Conservation (phyloP, 2,888 invertebrate species). For the Spodoptera picta region DNA sequence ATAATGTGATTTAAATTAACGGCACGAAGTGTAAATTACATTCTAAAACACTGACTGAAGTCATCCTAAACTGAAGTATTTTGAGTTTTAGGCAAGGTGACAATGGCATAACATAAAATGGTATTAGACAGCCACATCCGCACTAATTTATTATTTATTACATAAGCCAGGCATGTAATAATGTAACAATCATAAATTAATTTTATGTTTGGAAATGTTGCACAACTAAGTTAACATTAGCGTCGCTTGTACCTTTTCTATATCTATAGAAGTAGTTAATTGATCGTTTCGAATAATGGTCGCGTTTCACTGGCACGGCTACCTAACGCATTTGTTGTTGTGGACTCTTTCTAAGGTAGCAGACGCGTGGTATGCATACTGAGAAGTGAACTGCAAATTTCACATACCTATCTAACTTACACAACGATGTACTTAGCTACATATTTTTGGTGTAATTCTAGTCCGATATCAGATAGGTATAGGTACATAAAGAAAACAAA, state of each 20-base stretch:
- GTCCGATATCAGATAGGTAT: not conserved
- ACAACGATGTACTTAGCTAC: constrained; percentile 17
- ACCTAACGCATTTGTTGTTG: constrained; percentile 65
- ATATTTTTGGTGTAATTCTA: constrained; percentile 3
- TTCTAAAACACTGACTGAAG: too few species aligned
- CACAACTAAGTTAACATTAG: constrained; percentile 57
- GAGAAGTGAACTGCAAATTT: constrained; percentile 70
- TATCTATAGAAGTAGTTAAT: constrained; percentile 61
- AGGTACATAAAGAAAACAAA: not conserved
- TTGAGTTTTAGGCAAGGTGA: too few species aligned
- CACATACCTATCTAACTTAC: constrained; percentile 63
- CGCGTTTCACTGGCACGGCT: constrained; percentile 71
- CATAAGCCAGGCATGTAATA: constrained; percentile 42
- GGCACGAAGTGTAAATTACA: too few species aligned
- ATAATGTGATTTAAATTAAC: too few species aligned
- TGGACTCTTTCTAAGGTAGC: constrained; percentile 67
- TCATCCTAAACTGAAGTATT: too few species aligned
- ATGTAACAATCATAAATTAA: constrained; percentile 38
- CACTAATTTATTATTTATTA: constrained; percentile 5
- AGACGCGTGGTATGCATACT: constrained; percentile 72
- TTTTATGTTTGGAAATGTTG: constrained; percentile 64
- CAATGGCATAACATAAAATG: too few species aligned
- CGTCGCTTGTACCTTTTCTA: constrained; percentile 44
- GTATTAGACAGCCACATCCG: too few species aligned
- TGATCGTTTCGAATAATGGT: constrained; percentile 68